Conservation (phyloP, 2,888 invertebrate species). For the Helicoverpa assulta region DNA sequence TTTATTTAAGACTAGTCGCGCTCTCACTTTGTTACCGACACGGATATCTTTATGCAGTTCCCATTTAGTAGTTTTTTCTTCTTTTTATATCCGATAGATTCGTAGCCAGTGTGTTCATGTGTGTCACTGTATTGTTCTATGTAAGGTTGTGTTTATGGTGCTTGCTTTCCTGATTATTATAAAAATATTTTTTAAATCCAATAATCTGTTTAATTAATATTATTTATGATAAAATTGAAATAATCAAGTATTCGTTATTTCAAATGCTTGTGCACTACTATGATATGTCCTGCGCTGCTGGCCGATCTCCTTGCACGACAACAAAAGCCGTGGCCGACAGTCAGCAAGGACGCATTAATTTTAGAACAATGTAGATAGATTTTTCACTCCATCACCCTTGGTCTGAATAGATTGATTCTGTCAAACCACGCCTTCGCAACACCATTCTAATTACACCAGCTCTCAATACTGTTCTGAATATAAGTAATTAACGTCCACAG, state of each 20-base stretch:
- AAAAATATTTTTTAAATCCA: background rate
- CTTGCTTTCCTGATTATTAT: background rate
- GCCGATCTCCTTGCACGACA: no score
- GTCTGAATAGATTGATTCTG: background rate
- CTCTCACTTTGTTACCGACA: conserved; percentile 75
- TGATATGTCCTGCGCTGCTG: no score
- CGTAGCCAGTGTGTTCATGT: conserved; percentile 56
- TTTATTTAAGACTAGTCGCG: conserved; percentile 78
- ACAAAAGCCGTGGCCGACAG: no score
- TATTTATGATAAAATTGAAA: no score
- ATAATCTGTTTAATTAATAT: no score
- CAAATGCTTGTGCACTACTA: no score
- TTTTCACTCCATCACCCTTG: background rate
- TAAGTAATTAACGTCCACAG: background rate
- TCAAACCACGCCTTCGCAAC: background rate
- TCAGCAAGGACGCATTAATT: background rate
- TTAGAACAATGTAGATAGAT: background rate
- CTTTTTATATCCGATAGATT: conserved; percentile 58
- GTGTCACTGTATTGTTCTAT: conserved; percentile 59
- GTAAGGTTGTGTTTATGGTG: conserved; percentile 48
- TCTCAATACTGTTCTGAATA: conserved; percentile 15
- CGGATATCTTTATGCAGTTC: conserved; percentile 80
- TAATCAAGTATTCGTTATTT: no score
- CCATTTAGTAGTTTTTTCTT: conserved; percentile 60
- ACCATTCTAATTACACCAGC: background rate